Conservation (phyloP, 2,888 invertebrate genomes). For the Dasysyrphus tricinctus region DNA sequence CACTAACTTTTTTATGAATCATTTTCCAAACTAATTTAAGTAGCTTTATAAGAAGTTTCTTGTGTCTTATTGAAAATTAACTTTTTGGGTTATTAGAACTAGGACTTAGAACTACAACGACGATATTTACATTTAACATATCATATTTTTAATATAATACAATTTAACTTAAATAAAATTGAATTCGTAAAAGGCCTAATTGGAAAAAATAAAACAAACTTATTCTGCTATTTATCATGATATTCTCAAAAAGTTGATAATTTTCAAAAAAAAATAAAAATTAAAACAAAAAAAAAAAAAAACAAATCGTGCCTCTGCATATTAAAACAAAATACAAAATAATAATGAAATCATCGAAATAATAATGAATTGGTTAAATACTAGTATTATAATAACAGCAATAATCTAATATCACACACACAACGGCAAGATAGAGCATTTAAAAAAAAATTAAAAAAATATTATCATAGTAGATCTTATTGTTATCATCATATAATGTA, state of each 20-base stretch:
- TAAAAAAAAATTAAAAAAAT: neutral
- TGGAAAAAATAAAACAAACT: neutral
- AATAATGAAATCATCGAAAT: neutral
- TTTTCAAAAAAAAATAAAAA: neutral
- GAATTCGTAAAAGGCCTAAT: neutral
- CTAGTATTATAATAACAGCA: neutral
- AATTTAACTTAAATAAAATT: neutral
- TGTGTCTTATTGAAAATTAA: neutral
- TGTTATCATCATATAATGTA: neutral
- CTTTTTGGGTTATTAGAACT: neutral
- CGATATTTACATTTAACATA: neutral
- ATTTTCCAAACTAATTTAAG: no score
- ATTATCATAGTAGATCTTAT: neutral
- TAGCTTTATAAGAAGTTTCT: neutral
- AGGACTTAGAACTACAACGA: neutral
- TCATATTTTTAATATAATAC: neutral
- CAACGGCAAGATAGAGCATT: conserved; percentile 40
- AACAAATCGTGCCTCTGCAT: neutral
- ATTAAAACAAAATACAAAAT: neutral
- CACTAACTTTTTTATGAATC: no score
- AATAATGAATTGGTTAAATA: neutral
- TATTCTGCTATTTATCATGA: neutral
- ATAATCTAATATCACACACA: conserved; percentile 7
- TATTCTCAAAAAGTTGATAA: neutral
- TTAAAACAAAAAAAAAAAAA: neutral